Percentiles rank a stretch among this genome's conserved stretches.
Conservation (phyloP, 2,888 invertebrate species). For the Agrochola macilenta region DNA sequence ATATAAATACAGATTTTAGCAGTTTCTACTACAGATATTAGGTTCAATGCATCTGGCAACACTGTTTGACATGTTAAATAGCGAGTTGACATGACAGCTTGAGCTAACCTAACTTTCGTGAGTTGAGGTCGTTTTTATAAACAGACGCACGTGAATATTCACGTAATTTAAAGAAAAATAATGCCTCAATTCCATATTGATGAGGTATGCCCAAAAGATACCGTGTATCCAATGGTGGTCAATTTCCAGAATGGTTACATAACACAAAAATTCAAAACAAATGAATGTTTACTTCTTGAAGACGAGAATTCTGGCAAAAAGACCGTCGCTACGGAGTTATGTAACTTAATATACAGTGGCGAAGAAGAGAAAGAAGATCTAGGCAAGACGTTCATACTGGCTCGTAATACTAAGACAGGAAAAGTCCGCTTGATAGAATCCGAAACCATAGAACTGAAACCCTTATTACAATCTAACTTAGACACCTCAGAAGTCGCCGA, state of each 20-base stretch:
- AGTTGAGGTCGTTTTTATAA: neutral
- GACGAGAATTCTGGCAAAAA: slow-evolving; percentile 72
- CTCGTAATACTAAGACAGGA: slow-evolving; percentile 79
- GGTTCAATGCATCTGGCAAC: no score
- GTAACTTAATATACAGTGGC: slow-evolving; percentile 79
- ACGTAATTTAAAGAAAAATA: slow-evolving; percentile 22
- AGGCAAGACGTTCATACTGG: slow-evolving; percentile 78
- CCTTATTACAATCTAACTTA: slow-evolving; percentile 69
- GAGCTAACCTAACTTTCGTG: slow-evolving; percentile 34
- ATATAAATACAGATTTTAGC: no score
- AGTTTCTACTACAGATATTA: no score
- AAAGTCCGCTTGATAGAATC: slow-evolving; percentile 83
- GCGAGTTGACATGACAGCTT: neutral
- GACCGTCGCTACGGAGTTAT: slow-evolving; percentile 72
- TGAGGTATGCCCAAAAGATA: slow-evolving; percentile 75
- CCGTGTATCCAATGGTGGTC: slow-evolving; percentile 74
- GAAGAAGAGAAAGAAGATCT: slow-evolving; percentile 76
- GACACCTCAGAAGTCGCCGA: slow-evolving; percentile 71
- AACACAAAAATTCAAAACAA: slow-evolving; percentile 73
- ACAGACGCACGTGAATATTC: slow-evolving; percentile 37
- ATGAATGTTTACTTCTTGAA: slow-evolving; percentile 72
- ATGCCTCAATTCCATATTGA: slow-evolving; percentile 78
- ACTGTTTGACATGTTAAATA: neutral
- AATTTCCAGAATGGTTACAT: slow-evolving; percentile 85
- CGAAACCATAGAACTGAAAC: slow-evolving; percentile 77